A percentile compares a stretch with the other conserved stretches of the same genome.
Conservation (phyloP, 2,888 invertebrate genomes). For the Cylindroiulus punctatus region DNA sequence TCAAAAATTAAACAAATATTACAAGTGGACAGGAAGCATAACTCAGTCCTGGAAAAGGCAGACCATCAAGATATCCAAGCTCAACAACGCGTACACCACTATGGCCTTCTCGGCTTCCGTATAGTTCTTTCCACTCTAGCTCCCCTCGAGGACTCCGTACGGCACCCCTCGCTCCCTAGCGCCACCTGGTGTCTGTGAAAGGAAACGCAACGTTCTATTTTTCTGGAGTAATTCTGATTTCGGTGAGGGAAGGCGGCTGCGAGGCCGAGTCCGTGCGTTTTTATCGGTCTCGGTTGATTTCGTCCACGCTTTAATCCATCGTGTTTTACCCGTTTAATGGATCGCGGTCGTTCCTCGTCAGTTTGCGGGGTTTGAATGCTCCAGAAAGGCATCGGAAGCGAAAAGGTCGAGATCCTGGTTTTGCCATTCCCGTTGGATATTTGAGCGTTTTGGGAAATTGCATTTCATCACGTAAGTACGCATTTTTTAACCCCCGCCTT, state of each 20-base stretch:
- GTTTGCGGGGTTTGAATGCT: neutral
- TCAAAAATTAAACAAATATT: too few species aligned
- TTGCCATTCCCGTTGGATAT: neutral
- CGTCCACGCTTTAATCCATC: neutral
- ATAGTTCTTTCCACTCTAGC: neutral
- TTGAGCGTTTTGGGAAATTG: neutral
- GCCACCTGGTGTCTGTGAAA: neutral
- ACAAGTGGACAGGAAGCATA: neutral
- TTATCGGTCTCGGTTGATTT: neutral
- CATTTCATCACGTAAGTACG: neutral
- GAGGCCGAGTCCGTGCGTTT: neutral
- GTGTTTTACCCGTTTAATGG: neutral
- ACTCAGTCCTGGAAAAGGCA: neutral
- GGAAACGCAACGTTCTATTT: neutral
- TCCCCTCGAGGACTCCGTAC: neutral
- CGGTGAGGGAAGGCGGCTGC: neutral
- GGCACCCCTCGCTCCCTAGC: neutral
- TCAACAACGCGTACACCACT: too few species aligned
- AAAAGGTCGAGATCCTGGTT: neutral
- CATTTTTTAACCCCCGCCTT: neutral
- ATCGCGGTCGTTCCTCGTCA: neutral
- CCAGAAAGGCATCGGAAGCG: neutral
- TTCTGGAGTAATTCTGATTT: neutral
- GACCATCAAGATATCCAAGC: neutral
- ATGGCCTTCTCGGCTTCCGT: too few species aligned